These are phyloP conservation scores for Oscheius sp. DNA, from an alignment of 2,888 invertebrate genomes.

Conservation along the genomic window DNA sequence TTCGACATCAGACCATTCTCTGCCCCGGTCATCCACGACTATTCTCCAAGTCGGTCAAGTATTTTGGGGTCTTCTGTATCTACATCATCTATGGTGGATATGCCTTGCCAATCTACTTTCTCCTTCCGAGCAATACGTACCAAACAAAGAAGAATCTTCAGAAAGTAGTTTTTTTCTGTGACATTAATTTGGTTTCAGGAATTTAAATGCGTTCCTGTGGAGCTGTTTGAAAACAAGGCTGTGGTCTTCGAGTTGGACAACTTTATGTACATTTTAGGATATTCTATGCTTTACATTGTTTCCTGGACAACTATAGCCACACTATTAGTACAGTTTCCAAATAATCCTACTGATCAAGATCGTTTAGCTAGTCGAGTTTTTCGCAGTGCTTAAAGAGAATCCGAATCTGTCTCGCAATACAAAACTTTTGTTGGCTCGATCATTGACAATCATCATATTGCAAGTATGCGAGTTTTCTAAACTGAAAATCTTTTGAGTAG, in stretches of 20 bases:
- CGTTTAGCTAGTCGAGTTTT: background rate
- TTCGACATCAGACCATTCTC: conserved; percentile 17
- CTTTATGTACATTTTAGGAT: conserved; percentile 5
- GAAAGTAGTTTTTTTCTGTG: background rate
- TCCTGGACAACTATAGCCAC: background rate
- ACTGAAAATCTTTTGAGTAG: too few species aligned
- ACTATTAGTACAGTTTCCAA: background rate
- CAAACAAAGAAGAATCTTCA: conserved; percentile 1
- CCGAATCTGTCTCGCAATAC: background rate
- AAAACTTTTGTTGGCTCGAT: background rate
- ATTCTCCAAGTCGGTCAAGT: background rate
- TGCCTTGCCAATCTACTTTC: background rate
- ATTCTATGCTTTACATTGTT: background rate
- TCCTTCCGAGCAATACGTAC: background rate
- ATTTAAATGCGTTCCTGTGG: conserved; percentile 3
- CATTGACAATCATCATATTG: conserved; percentile 2
- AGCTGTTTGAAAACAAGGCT: background rate
- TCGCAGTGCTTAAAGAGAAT: background rate
- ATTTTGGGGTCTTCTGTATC: background rate
- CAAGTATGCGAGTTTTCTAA: background rate
- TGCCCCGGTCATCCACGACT: background rate
- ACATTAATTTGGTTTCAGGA: background rate
- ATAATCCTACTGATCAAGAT: background rate
- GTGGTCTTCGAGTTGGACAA: conserved; percentile 4
- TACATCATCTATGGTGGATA: conserved; percentile 8